Evolutionary conservation across 1,140 invertebrate genomes (phyloP).

Genomic region (Trichogramma pretiosum): DNA sequence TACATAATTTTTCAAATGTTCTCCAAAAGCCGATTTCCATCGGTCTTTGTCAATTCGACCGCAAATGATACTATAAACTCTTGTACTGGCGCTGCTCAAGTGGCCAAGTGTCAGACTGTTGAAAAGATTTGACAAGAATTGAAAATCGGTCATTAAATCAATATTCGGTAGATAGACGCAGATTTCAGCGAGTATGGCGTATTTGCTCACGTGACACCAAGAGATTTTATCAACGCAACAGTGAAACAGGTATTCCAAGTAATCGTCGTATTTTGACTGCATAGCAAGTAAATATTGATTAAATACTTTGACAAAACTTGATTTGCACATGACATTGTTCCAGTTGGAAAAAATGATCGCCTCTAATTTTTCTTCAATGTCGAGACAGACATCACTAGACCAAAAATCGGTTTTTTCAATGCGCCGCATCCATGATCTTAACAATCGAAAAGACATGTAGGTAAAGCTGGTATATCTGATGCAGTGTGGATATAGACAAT

Average conservation of each 20-base stretch:
- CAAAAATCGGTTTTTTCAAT: conserved; percentile 26
- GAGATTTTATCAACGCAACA: conserved; percentile 26
- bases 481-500: conserved; percentile 27
- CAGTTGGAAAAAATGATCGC: conserved; percentile 30
- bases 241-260: conserved; percentile 23
- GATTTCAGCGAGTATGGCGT: conserved; percentile 32
- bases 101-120: conserved; percentile 25
- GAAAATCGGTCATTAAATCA: conserved; percentile 14
- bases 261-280: conserved; percentile 28
- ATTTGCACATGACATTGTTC: conserved; percentile 18
- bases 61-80: conserved; percentile 27
- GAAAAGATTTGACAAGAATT: conserved; percentile 25
- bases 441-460: conserved; percentile 33
- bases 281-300: conserved; percentile 31
- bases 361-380: conserved; percentile 28
- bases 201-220: conserved; percentile 35
- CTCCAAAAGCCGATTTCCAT: conserved; percentile 26
- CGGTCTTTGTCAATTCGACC: conserved; percentile 23
- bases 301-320: conserved; percentile 20
- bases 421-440: conserved; percentile 30
- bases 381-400: conserved; percentile 13
- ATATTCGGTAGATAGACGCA: conserved; percentile 20
- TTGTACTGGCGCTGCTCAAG: conserved; percentile 27
- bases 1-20: conserved; percentile 20
- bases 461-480: conserved; percentile 30